Evolutionary conservation across 2,797 vertebrate genomes (phyloP), one percentile per base, ranked within the genome.

Genomic region (Novumbra hubbsi): DNA sequence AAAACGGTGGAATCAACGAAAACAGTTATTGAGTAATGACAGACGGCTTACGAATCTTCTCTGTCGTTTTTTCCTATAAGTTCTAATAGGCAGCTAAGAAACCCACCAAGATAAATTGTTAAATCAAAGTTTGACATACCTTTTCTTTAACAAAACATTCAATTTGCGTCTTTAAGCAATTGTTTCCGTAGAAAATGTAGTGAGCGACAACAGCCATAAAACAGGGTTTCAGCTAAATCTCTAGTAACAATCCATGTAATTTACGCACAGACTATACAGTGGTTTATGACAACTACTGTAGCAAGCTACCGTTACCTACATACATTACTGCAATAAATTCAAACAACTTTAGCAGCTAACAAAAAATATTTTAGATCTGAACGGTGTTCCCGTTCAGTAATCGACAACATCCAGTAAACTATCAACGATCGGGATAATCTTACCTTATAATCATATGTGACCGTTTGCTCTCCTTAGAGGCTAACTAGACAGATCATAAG

Each of bases 371-470:
- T 55, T 19, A 7, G 41, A 5, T 45, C 41, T 45, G 41, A 45
- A 45, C 41, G 41, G 11, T 8, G n/a, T 24, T 32, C 24, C 64
- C 7, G n/a, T 49, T 4, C 24, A 19, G 41, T 16, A 34, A 50
- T n/a, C 14, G 32, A 30, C 57, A 41, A 48, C 49, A 2, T 11
- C 21, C 16, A 38, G 9, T 21, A 38, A 63, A 34, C 38, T 49
- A 19, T 32, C 28, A 17, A 11, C 11, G 9, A 69, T 17, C 17
- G 2, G 12, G 28, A 21, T 27, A 7, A 30, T 11, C 85, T 78
- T 81, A 88, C 87, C 87, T 83, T 63, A 73, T 66, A 55, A 75
- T 81, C 83, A 86, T 86, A 78, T 27, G 80, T 28, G 69, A n/a
- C 21, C 19, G 63, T 24, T 21, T 24, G 70, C 21, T 55, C 49